A percentile compares a stretch with the other conserved stretches of the same genome.
Evolutionary conservation across 2,797 vertebrate species (phyloP).

Genomic region (Geotrypetes seraphini): DNA sequence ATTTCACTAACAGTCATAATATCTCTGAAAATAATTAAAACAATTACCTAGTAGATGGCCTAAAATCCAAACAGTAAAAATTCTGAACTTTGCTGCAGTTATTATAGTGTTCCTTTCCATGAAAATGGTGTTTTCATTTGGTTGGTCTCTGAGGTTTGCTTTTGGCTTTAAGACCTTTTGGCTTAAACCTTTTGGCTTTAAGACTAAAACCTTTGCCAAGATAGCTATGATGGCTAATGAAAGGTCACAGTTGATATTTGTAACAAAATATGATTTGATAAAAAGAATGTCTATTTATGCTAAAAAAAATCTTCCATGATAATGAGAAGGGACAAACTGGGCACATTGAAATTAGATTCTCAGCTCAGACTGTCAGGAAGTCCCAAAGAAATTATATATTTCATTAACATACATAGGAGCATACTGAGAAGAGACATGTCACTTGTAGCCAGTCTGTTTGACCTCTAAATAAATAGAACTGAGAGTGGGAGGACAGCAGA

Average conservation of each 20-base stretch:
- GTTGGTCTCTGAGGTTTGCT: not conserved
- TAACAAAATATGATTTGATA: not conserved
- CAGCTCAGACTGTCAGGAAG: too few species aligned
- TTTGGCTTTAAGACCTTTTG: not conserved
- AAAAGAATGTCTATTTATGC: fast-evolving
- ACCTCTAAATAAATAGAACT: too few species aligned
- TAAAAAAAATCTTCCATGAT: not conserved
- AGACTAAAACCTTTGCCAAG: not conserved
- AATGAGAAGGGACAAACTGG: not conserved
- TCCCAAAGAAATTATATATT: too few species aligned
- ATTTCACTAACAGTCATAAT: too few species aligned
- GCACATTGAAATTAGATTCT: too few species aligned
- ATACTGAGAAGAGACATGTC: too few species aligned
- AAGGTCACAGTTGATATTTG: not conserved
- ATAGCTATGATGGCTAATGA: not conserved
- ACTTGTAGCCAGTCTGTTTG: too few species aligned
- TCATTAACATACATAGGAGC: too few species aligned
- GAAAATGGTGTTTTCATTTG: not conserved
- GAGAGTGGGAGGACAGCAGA: too few species aligned
- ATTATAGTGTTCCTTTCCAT: not conserved
- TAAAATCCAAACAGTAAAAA: constrained; percentile 18
- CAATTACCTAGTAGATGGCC: constrained; percentile 30
- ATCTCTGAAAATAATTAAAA: too few species aligned
- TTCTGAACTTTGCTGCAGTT: not conserved
- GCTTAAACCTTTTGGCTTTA: too few species aligned